Evolutionary conservation across 2,888 invertebrate species (phyloP).

Genomic region (Himalopsyche japonica): DNA sequence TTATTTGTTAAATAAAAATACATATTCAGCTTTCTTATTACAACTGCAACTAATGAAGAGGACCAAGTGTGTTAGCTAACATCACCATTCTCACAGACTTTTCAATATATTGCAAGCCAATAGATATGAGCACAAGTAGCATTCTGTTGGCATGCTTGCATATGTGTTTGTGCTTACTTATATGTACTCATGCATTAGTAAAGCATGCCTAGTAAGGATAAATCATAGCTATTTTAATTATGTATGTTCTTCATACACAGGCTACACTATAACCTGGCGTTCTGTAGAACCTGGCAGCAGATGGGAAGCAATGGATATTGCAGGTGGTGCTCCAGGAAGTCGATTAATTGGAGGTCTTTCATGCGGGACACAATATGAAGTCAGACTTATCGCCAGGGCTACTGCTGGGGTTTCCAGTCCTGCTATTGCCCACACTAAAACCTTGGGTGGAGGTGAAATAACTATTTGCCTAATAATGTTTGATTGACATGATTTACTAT

Average conservation of each 20-base stretch:
- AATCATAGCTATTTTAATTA: not conserved
- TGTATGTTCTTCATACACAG: conserved; percentile 43
- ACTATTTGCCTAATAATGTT: not conserved
- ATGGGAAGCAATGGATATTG: conserved; percentile 30
- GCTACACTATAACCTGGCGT: conserved; percentile 59
- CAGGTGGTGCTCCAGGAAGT: conserved; percentile 19
- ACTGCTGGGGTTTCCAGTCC: conserved; percentile 70
- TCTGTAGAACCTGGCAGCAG: conserved; percentile 51
- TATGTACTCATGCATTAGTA: too few relatives aligned
- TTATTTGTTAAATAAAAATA: too few relatives aligned
- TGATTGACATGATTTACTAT: not conserved
- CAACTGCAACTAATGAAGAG: too few relatives aligned
- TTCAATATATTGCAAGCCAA: too few relatives aligned
- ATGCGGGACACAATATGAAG: conserved; percentile 73
- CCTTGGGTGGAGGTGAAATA: conserved; percentile 69
- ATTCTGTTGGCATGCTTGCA: too few relatives aligned
- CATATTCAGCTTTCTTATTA: too few relatives aligned
- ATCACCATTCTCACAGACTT: too few relatives aligned
- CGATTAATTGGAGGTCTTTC: conserved; percentile 61
- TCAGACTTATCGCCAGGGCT: conserved; percentile 72
- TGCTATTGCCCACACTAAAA: conserved; percentile 67
- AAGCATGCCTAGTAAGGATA: too few relatives aligned
- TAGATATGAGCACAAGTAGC: too few relatives aligned
- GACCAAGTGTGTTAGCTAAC: too few relatives aligned
- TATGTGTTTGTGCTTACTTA: too few relatives aligned